Evolutionary conservation across 2,113 vertebrate species (phyloP), one percentile per base, ranked within the genome.

Genomic region (Dicaeum eximium): DNA sequence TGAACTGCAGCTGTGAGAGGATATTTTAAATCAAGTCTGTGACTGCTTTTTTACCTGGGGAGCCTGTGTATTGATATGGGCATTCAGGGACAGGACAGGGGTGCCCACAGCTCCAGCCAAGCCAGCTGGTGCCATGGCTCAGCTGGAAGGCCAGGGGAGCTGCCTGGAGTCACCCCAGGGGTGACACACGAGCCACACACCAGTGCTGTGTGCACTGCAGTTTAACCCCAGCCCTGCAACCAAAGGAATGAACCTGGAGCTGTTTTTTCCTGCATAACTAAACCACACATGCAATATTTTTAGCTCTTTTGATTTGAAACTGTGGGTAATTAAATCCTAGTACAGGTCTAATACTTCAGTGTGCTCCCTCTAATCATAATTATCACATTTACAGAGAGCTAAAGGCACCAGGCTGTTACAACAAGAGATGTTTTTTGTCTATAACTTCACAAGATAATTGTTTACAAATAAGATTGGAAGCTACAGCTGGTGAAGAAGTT

Each of bases 231-330:
- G 2, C 57, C 31, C 10, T 33, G 11, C 35, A 69, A n/a, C 65
- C 65, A 45, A 58, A 80, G 23, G 15, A 70, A 16, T 7, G 20
- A 62, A 58, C 10, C 1, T n/a, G 45, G 4, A 66, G 58, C 18
- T 57, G 4, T 25, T 65, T 65, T 69, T 58, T 42, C 38, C 28
- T 44, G 9, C 28, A 37, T 23, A 65, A n/a, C 48, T 65, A 47
- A 70, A 75, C 20, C 28, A 62, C 53, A 62, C 7, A 25, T 2
- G 13, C 48, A 75, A 42, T 42, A 30, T 83, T 91, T 93, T 80
- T 17, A 77, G 60, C 38, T 35, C 50, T 45, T 94, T 92, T 94
- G 67, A 80, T 95, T 91, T 95, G 83, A 87, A 78, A 66, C 53
- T 62, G 57, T 35, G 77, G 42, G 58, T 57, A 95, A 83, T 87